Evolutionary conservation across 2,888 invertebrate genomes (phyloP), one percentile per base, ranked within the genome.

Genomic region (Pilophorus perplexus): DNA sequence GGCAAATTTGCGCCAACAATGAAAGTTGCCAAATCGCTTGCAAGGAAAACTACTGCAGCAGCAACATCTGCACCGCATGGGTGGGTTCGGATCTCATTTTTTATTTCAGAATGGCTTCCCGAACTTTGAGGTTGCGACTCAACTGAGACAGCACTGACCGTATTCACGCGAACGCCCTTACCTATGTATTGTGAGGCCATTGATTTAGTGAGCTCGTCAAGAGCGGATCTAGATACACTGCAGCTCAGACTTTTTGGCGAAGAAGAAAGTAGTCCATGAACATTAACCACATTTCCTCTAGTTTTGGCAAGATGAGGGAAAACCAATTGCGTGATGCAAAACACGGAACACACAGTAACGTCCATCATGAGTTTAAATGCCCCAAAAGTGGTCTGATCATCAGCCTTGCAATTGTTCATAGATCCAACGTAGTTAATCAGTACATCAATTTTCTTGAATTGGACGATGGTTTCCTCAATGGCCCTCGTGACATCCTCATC

Each of bases 101-200:
- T n/a, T n/a, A n/a, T n/a, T 85, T 88, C 73, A 96, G 96, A 33
- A 96, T 77, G 76, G 93, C 89, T 0, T 96, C 97, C 1, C 90
- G 76, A 14, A 89, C n/a, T 28, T 8, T 52, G n/a, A n/a, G n/a
- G n/a, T n/a, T n/a, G n/a, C n/a, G n/a, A n/a, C n/a, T n/a, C n/a
- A n/a, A n/a, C n/a, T n/a, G n/a, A n/a, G n/a, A n/a, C 96, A n/a
- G 97, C 97, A 78, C 94, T 94, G 0, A 96, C 93, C 71, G 88
- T 84, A 77, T 96, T 96, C 0, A 93, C 93, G 67, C 96, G 80
- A 0, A 96, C 91, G 68, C 89, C 85, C 77, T 90, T 89, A 0
- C 83, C 74, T 16, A 89, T 91, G 64, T 93, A 76, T 74, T 93
- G 97, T 67, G 99, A 79, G 2, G 98, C 96, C 2, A 88, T 84